Percentiles rank a stretch among this genome's conserved stretches.
These are phyloP conservation scores for Fregata magnificens DNA, from an alignment of 2,113 vertebrate species.

Conservation along the genomic window DNA sequence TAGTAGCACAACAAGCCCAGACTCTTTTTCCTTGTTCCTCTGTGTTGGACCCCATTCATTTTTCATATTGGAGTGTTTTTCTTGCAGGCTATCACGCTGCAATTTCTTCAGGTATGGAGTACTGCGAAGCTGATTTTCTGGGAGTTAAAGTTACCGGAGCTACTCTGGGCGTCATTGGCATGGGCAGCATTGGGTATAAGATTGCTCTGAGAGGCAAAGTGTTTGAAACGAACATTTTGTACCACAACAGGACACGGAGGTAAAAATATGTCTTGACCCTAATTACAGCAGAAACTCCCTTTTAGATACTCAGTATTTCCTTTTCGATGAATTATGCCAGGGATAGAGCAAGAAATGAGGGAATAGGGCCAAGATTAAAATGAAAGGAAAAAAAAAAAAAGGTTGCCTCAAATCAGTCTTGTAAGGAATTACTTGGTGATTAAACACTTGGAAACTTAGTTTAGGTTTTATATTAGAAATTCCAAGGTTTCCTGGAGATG, in stretches of 20 bases:
- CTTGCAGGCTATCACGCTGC: conserved; percentile 45
- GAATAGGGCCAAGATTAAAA: background rate
- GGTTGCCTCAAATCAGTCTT: background rate
- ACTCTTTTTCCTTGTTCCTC: background rate
- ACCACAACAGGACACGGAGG: conserved; percentile 65
- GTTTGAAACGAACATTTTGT: conserved; percentile 71
- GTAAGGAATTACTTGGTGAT: background rate
- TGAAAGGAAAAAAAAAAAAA: background rate
- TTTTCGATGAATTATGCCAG: background rate
- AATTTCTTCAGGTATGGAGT: background rate
- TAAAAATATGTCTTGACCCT: background rate
- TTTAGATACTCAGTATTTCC: background rate
- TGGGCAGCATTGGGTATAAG: conserved; percentile 65
- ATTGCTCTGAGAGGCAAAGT: conserved; percentile 54
- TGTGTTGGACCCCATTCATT: background rate
- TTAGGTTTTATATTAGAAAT: background rate
- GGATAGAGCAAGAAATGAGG: background rate
- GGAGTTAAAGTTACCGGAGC: conserved; percentile 54
- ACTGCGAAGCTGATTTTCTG: background rate
- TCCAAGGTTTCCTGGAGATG: background rate
- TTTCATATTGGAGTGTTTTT: background rate
- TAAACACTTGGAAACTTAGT: background rate
- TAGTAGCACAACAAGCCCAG: background rate
- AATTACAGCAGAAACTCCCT: background rate
- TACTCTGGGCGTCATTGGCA: conserved; percentile 66